Base-by-base conservation (phyloP, 2,888 invertebrate species). In the Plutella xylostella region DNA sequence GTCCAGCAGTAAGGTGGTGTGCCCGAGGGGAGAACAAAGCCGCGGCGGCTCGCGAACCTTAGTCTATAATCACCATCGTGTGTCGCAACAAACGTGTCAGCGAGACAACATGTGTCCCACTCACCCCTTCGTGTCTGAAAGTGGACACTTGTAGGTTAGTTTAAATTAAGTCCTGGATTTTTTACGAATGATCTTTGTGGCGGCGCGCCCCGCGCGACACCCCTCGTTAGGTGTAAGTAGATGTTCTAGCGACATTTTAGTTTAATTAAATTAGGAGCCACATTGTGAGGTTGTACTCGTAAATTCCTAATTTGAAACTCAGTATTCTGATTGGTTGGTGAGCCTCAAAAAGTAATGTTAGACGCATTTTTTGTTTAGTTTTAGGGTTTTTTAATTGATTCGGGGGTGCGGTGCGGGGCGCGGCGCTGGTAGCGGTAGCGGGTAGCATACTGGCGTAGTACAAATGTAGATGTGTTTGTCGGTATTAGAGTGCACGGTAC, bases 391-490 rank as follows among this genome's bases (percentile, higher is more conserved):
- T n/a, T 33, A 33, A 17, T 33, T n/a, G 33, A 19, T 19, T 6
- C 20, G 54, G 44, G 57, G 64, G 60, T 68, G 75, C 66, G 63
- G 63, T 63, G 53, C 61, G 65, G 68, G 52, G 66, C 58, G 44
- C 55, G 56, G 63, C 55, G 35, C 54, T 49, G 52, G 55, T 65
- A 65, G 59, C 52, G 42, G 53, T 72, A 73, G 72, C 72, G 71
- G 73, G 71, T 71, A 72, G 71, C 72, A 72, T 74, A 75, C 78
- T 78, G 78, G 69, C 74, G 73, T 76, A 79, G 80, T 80, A 78
- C 79, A 80, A 80, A 79, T 74, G 72, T 67, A 55, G 63, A 74
- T 68, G 68, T 73, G 76, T 59, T 54, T 68, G 67, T 63, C 54
- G 55, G 53, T 58, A 55, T 53, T 52, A n/a, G n/a, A n/a, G n/a